Base-by-base conservation (phyloP, 2,797 vertebrate species). In the Ctenopoma multispine region DNA sequence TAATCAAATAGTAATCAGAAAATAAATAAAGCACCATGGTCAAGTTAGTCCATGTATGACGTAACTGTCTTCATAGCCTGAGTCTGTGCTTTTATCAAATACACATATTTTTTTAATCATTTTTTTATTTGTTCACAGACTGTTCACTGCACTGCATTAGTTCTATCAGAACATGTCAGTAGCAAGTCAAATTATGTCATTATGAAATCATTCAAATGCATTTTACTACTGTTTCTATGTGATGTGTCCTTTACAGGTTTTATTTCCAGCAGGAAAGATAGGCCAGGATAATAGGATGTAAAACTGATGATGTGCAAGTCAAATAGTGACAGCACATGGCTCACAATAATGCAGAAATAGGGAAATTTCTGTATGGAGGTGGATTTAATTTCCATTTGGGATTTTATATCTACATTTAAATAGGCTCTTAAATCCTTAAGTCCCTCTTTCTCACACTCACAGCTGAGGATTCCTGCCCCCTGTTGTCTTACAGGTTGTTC, bases 31-130 rank as follows among this genome's bases (percentile, higher is more conserved):
- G 29, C 29, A 31, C 29, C 29, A 31, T 31, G 29, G 29, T 31
- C 29, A 31, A 53, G 60, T 17, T 31, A 27, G 62, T 69, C 47
- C n/a, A n/a, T n/a, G n/a, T n/a, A n/a, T n/a, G n/a, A n/a, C n/a
- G n/a, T n/a, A n/a, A n/a, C n/a, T n/a, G n/a, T n/a, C 40, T 24
- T 23, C 21, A 21, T 20, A 1, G 24, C 1, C 24, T 7, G 29
- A 17, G 2, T 44, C 41, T 44, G 48, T 23, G 27, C 36, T 60
- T 29, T 66, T 9, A 57, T 41, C 31, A 67, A 50, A 71, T 24
- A 36, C 44, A 31, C 29, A 24, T 64, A 21, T 67, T 31, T 31
- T 31, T 7, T 31, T 31, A 31, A 31, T 1, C 9, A n/a, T n/a
- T n/a, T n/a, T n/a, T n/a, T n/a, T n/a, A n/a, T 55, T 24, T 12